Evolutionary conservation across 2,113 vertebrate genomes (phyloP).

Genomic region (Dromiciops gliroides): DNA sequence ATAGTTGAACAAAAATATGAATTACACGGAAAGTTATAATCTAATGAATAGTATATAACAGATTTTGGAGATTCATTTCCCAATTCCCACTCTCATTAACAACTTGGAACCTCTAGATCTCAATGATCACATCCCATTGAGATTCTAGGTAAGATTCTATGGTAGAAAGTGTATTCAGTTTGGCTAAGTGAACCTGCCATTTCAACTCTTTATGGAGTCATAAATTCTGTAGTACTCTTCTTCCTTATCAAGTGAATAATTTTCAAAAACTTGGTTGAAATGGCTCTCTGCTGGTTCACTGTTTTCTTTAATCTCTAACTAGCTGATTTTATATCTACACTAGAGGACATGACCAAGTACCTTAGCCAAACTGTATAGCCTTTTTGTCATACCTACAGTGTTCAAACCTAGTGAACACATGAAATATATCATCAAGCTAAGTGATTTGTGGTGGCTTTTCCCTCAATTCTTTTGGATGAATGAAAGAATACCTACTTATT

Average conservation of each 20-base stretch:
- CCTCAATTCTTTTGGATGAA: background rate
- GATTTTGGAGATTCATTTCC: background rate
- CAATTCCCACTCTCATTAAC: background rate
- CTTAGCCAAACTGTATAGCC: background rate
- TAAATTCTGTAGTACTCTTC: background rate
- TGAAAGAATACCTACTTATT: background rate
- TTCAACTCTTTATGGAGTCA: background rate
- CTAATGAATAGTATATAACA: background rate
- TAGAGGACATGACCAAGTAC: background rate
- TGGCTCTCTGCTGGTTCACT: background rate
- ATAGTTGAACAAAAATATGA: background rate
- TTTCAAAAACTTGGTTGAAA: background rate
- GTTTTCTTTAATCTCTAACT: background rate
- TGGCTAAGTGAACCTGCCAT: background rate
- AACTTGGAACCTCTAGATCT: background rate
- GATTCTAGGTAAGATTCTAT: background rate
- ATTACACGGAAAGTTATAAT: background rate
- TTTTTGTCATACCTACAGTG: background rate
- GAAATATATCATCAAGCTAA: background rate
- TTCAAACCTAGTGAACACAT: background rate
- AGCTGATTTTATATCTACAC: background rate
- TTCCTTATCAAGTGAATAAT: background rate
- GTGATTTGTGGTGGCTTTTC: background rate
- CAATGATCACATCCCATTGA: background rate
- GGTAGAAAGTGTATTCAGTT: background rate